Evolutionary conservation across 2,113 vertebrate species (phyloP), one percentile per base, ranked within the genome.

Genomic region (Cyanocitta stelleri): DNA sequence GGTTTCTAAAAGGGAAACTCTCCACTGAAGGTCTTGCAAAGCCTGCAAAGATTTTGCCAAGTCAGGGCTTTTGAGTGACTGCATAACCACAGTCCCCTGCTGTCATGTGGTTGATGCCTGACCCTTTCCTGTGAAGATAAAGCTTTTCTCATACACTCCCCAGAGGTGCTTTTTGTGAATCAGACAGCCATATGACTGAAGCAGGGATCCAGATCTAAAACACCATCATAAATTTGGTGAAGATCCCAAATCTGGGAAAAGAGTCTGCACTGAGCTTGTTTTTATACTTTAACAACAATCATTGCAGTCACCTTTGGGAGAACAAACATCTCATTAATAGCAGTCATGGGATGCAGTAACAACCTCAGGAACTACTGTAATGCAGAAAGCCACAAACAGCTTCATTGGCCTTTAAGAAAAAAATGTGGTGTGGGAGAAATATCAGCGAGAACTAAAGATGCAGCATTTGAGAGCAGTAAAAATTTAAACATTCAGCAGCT

Each of bases 401-500:
- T 51, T 72, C 71, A 29, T 4, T 24, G 37, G 73, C 48, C 58
- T 88, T 74, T 69, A 48, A 68, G 43, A 67, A 75, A 83, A 58
- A 27, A 48, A 30, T 6, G 6, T 6, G 2, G 2, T 2, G 1
- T 35, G n/a, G 26, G 22, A 33, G 6, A 11, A 51, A 43, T 27
- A 55, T 59, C 48, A 59, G 43, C n/a, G 35, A 64, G 23, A 2
- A 21, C 19, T 79, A 46, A 78, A 91, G 71, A 87, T 62, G 37
- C 55, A 94, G 48, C 58, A 51, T 46, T 37, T 83, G 78, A 95
- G 76, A 54, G 41, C 67, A 94, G 54, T 85, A 85, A 82, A 92
- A 64, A 77, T 58, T 27, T 43, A 76, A 79, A 87, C 58, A 46
- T 66, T 91, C 82, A 86, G 78, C 77, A 87, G 75, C 51, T 66